Base-by-base conservation (phyloP, 1,140 invertebrate species). In the Drosophila bocki region DNA sequence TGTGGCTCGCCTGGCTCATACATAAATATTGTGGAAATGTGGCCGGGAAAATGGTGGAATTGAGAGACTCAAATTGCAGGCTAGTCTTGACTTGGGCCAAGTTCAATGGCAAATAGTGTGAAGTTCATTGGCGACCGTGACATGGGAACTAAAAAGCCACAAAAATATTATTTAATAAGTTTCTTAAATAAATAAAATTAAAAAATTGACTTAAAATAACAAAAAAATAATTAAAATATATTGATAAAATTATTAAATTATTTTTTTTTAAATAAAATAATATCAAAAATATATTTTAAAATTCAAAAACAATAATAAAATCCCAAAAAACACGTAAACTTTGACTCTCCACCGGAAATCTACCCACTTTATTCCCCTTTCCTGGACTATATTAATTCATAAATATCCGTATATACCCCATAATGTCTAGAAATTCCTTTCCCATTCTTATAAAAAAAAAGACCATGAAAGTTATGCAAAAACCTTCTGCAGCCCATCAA, bases 101-200 rank as follows among this genome's bases (percentile, higher is more conserved):
- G 80, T 78, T 82, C 80, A 82, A 80, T 80, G 78, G 78, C 76
- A 79, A 82, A 72, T 44, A 56, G 35, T 56, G 19, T 22, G 19
- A 54, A 37, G 33, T 54, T 54, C 33, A 37, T 37, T 37, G 33
- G 33, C 51, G 12, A 22, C 32, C 12, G 32, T 37, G 32, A 54
- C 33, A 29, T 7, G 26, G 26, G 5, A 26, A 26, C 3, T 4
- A 26, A 26, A 26, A 26, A 22, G 2, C 22, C 22, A 22, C 22
- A 22, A 22, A 22, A 22, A 22, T 1, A 2, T 22, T 22, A 22
- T 22, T 22, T 1, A 22, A 22, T 22, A 22, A 22, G 1, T 22
- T 22, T 22, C 2, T 22, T 22, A 22, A 22, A 22, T 22, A 26
- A 26, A 26, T 0, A 26, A 26, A 26, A 26, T 26, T 26, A 4